phyloP scores from a whole-genome alignment of 2,797 vertebrate genomes.

The Harpagifer antarcticus region DNA sequence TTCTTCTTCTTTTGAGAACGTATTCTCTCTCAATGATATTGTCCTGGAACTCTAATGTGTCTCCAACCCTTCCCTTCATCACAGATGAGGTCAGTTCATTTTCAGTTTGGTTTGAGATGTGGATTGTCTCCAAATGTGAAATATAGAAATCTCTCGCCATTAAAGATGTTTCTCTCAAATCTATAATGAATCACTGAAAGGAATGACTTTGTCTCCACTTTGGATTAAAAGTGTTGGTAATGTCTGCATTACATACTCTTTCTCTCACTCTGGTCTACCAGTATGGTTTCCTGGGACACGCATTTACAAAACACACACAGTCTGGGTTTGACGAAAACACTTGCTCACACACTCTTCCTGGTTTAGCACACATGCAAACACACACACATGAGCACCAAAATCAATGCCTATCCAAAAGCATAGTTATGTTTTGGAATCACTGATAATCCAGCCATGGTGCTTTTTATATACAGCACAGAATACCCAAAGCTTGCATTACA shows the following conservation, averaged over 20 bases:
- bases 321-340: conserved; percentile 1
- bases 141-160: neutral
- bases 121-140: conserved; percentile 14
- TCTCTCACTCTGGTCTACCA: neutral
- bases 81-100: neutral
- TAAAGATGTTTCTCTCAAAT: conserved; percentile 7
- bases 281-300: conserved; percentile 15
- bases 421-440: neutral
- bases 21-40: conserved; percentile 1
- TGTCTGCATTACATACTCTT: neutral
- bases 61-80: conserved; percentile 6
- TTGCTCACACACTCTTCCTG: neutral
- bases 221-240: conserved; percentile 16
- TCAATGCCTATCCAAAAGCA: neutral
- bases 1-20: conserved; percentile 18
- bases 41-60: conserved; percentile 1
- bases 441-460: neutral
- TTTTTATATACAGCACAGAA: neutral
- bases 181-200: conserved; percentile 6
- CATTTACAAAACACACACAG: conserved; percentile 15
- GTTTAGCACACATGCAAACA: neutral
- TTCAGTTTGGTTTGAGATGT: neutral
- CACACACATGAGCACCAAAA: neutral
- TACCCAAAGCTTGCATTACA: neutral
- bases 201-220: neutral